phyloP scores from a whole-genome alignment of 2,888 invertebrate genomes.

The Pristionchus entomophagus region DNA sequence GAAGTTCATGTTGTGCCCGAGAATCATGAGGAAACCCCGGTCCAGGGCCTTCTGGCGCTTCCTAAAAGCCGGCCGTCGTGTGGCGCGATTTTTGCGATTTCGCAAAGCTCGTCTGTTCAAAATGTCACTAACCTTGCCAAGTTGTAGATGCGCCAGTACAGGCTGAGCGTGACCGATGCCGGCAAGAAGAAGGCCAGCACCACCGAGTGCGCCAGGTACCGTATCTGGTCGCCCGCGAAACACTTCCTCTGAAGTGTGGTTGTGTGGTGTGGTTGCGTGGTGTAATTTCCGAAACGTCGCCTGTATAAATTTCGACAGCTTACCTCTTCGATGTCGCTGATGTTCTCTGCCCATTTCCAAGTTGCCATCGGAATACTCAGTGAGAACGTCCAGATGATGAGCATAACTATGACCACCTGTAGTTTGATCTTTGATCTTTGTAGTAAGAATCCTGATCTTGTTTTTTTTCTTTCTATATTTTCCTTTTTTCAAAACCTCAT shows the following conservation, averaged over 20 bases:
- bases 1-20: constrained; percentile 76
- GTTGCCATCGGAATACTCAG: constrained; percentile 72
- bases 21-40: constrained; percentile 74
- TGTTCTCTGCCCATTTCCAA: constrained; percentile 66
- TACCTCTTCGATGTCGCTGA: neutral
- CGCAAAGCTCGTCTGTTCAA: neutral
- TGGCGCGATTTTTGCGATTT: neutral
- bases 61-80: constrained; percentile 46
- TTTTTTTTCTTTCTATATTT: neutral
- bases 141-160: constrained; percentile 75
- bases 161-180: constrained; percentile 74
- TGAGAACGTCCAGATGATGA: constrained; percentile 74
- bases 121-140: constrained; percentile 61
- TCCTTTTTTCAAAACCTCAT: neutral
- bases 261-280: neutral
- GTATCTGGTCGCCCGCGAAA: constrained; percentile 74
- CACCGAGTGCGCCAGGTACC: constrained; percentile 75
- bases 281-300: neutral
- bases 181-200: constrained; percentile 76
- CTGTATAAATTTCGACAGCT: neutral
- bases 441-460: too few relatives aligned
- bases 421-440: constrained; percentile 53
- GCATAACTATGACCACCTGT: constrained; percentile 69
- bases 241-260: constrained; percentile 51
- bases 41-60: constrained; percentile 73